Evolutionary conservation across 2,888 invertebrate genomes (phyloP).

Genomic region (Clusia tigrina): DNA sequence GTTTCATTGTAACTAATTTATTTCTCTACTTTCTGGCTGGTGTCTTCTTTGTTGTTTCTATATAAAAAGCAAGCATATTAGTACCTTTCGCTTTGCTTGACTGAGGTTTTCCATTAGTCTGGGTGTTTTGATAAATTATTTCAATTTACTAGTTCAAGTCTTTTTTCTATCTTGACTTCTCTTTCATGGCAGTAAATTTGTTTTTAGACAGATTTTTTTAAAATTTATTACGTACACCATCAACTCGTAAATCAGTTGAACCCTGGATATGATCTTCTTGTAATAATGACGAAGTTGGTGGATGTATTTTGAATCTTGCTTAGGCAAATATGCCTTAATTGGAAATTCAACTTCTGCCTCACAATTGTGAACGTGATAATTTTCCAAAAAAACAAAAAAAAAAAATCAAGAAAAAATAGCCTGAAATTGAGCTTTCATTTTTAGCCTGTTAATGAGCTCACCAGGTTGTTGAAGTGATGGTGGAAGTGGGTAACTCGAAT

Average conservation of each 20-base stretch:
- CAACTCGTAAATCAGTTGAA: neutral
- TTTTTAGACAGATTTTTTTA: constrained; percentile 1
- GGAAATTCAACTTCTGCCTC: neutral
- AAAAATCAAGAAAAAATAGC: no score
- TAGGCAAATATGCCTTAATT: constrained; percentile 9
- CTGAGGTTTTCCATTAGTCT: constrained; percentile 11
- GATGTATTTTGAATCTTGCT: neutral
- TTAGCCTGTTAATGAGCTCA: neutral
- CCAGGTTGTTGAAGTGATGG: neutral
- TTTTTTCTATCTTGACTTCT: constrained; percentile 22
- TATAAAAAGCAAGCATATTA: neutral
- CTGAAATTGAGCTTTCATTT: constrained; percentile 7
- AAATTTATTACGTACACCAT: neutral
- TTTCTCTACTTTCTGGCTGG: neutral
- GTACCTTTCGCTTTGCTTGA: neutral
- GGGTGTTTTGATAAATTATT: constrained; percentile 54
- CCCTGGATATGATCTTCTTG: neutral
- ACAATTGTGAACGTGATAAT: constrained; percentile 3
- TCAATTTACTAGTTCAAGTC: constrained; percentile 42
- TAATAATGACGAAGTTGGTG: neutral
- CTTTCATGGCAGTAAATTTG: constrained; percentile 9
- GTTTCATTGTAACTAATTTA: constrained; percentile 2
- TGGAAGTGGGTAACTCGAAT: neutral
- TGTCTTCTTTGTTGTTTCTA: neutral
- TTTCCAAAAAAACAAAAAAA: no score